Percentiles rank a stretch among this genome's conserved stretches.
Conservation (phyloP, 1,140 invertebrate genomes). For the Bombus turneri region DNA sequence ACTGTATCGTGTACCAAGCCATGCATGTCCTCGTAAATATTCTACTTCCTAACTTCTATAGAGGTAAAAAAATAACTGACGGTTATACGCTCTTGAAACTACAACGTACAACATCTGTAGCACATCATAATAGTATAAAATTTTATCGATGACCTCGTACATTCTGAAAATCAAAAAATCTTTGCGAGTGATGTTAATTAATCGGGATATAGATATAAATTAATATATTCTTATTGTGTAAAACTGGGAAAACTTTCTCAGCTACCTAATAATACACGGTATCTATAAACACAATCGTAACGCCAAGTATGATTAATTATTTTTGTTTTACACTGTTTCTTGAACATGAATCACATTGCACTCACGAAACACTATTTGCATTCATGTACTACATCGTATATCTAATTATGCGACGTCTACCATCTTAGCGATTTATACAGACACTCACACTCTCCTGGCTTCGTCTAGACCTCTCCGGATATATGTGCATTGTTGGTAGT, state of each 20-base stretch:
- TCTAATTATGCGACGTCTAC: constrained; percentile 29
- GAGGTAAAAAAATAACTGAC: background rate
- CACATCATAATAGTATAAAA: background rate
- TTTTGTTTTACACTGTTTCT: background rate
- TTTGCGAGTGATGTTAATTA: background rate
- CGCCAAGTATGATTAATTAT: background rate
- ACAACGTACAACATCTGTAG: background rate
- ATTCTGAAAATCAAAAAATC: no score
- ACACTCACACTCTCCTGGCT: background rate
- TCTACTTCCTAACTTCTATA: background rate
- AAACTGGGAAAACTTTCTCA: no score
- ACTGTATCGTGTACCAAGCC: background rate
- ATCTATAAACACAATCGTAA: background rate
- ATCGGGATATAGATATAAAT: no score
- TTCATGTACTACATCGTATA: background rate
- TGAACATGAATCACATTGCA: background rate
- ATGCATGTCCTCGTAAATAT: constrained; percentile 33
- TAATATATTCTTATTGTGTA: no score
- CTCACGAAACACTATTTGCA: background rate
- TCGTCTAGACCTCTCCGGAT: background rate
- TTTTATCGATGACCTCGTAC: no score
- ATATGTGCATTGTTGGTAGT: background rate
- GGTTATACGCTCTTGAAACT: background rate
- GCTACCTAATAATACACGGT: background rate
- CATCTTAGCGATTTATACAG: background rate